Percentiles rank a stretch among this genome's conserved stretches.
Conservation (phyloP, 2,797 vertebrate species). For the Dendrocincla fuliginosa region DNA sequence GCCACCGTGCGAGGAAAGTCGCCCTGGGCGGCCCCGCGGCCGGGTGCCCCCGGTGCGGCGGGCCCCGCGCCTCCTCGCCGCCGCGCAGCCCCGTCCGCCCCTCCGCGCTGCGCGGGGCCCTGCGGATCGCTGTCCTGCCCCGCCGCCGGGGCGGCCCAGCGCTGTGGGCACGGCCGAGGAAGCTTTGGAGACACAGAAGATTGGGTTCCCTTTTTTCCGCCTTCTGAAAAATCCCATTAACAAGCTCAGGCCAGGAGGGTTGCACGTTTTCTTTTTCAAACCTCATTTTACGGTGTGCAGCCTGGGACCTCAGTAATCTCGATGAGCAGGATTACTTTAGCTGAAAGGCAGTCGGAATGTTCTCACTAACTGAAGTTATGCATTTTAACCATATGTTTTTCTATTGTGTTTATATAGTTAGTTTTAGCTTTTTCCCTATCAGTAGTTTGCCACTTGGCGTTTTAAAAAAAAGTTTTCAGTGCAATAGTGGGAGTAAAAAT, state of each 20-base stretch:
- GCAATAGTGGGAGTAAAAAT: background rate
- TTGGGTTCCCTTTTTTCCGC: background rate
- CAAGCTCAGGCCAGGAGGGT: background rate
- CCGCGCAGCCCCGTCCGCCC: no score
- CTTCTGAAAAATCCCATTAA: fast-evolving
- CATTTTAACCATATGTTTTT: background rate
- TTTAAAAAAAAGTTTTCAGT: background rate
- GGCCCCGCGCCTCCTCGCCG: no score
- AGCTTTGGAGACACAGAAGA: no score
- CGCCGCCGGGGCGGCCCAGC: fast-evolving
- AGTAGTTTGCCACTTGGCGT: background rate
- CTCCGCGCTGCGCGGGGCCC: no score
- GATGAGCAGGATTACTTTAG: background rate
- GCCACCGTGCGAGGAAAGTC: background rate
- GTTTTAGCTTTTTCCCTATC: background rate
- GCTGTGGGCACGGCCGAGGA: background rate
- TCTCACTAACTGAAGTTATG: background rate
- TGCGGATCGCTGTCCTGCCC: no score
- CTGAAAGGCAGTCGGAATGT: background rate
- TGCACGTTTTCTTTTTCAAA: background rate
- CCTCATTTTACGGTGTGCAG: background rate
- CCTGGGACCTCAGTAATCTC: background rate
- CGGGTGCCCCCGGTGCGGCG: no score
- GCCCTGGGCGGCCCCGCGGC: background rate
- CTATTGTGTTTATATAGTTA: background rate